Evolutionary conservation across 2,113 vertebrate species (phyloP).

Genomic region (Myodes glareolus): DNA sequence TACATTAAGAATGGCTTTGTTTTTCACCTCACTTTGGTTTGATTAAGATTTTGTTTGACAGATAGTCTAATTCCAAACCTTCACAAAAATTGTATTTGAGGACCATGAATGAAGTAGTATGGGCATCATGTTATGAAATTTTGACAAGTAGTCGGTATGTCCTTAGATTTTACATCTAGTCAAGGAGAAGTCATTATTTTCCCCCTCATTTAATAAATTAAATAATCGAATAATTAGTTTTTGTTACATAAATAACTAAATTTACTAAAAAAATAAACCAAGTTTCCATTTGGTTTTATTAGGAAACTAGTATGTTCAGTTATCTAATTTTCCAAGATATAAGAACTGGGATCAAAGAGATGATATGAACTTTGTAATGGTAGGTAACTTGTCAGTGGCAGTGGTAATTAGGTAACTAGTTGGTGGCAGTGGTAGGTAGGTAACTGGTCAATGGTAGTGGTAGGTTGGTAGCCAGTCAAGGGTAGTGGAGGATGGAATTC

Average conservation of each 20-base stretch:
- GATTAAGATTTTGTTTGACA: constrained; percentile 35
- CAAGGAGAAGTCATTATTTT: not conserved
- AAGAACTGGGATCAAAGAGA: not conserved
- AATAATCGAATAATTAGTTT: not conserved
- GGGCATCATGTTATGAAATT: not conserved
- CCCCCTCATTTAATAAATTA: not conserved
- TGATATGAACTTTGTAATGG: not conserved
- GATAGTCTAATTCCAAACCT: not conserved
- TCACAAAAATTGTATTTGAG: constrained; percentile 36
- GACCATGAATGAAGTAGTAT: not conserved
- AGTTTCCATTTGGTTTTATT: not conserved
- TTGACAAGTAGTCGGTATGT: not conserved
- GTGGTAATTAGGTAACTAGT: not conserved
- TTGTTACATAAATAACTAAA: not conserved
- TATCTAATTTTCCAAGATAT: not conserved
- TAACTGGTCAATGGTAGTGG: too few relatives aligned
- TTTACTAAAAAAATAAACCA: not conserved
- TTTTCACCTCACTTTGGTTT: not conserved
- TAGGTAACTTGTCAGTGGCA: not conserved
- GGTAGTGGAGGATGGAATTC: not conserved
- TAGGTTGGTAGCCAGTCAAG: not conserved
- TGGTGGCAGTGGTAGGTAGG: too few relatives aligned
- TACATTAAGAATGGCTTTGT: not conserved
- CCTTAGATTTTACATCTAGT: not conserved
- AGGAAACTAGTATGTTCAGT: not conserved